Base-by-base conservation (phyloP, 2,113 vertebrate genomes). In the Nothoprocta perdicaria region DNA sequence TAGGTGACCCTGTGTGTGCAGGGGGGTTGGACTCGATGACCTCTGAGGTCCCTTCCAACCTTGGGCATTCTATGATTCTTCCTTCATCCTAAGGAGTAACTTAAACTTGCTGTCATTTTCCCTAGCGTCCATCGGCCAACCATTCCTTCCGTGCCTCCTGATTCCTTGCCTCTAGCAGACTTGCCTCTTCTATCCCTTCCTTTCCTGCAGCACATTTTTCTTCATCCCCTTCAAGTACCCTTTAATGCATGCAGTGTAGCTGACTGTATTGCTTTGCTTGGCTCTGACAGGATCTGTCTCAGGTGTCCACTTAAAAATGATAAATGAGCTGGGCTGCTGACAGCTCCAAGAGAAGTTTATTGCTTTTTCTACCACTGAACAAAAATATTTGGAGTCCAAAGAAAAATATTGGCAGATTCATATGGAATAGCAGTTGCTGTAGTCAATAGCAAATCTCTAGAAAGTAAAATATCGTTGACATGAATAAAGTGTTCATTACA, bases 281-380 rank as follows among this genome's bases (percentile, higher is more conserved):
- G 40, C 79, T 82, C 68, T 72, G 79, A 38, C 31, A 78, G 40
- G 80, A 82, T 76, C 53, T 73, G 38, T 61, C 76, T 38, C 63
- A 48, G 9, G 67, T 79, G 48, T 61, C 76, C 40, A 76, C 75
- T 92, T 89, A 57, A 91, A 94, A 93, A 87, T 80, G 24, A 89
- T 48, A 76, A 79, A 91, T 75, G 11, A 94, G 4, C n/a, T 82
- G 63, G 58, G 82, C 40, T 84, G 22, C 53, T 1, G 22, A n/a
- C 6, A 65, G 50, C 40, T 13, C 27, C 12, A 52, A 79, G 40
- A 76, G 85, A 74, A 87, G 63, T 3, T 2, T 52, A 87, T 61
- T 86, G 63, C 21, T 61, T 93, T 88, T 93, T 35, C 63, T 82
- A 38, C 60, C 33, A 57, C 1, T 12, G 14, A 73, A 48, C 27